Evolutionary conservation across 2,113 vertebrate genomes (phyloP).

Genomic region (Atherinomorus stipes): DNA sequence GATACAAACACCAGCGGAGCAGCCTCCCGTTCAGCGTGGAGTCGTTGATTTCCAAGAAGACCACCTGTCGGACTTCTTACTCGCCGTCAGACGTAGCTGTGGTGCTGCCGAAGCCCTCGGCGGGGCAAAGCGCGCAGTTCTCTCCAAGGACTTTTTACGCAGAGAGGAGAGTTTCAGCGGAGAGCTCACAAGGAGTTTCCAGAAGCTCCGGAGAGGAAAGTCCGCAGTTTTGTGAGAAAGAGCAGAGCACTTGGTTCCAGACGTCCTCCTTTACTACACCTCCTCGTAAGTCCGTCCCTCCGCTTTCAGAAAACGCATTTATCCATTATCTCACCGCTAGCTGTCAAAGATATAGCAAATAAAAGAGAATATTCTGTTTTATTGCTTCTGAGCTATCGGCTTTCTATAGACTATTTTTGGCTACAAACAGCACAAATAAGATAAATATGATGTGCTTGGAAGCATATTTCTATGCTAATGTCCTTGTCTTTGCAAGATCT

Average conservation of each 20-base stretch:
- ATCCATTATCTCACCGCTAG: neutral
- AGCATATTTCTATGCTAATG: no score
- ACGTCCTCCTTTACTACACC: constrained; percentile 78
- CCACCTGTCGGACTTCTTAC: constrained; percentile 78
- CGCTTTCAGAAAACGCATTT: neutral
- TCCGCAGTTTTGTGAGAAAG: constrained; percentile 78
- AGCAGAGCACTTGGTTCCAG: constrained; percentile 81
- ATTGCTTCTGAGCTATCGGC: no score
- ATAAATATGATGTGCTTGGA: no score
- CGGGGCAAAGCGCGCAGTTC: constrained; percentile 60
- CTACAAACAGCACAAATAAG: no score
- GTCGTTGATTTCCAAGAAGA: constrained; percentile 84
- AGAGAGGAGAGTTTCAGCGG: constrained; percentile 68
- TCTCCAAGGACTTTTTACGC: constrained; percentile 80
- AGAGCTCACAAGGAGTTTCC: constrained; percentile 71
- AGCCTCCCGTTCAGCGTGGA: constrained; percentile 87
- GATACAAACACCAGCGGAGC: constrained; percentile 75
- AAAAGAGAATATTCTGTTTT: neutral
- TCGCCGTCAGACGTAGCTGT: constrained; percentile 57
- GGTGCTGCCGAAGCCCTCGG: constrained; percentile 57
- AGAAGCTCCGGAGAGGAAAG: constrained; percentile 70
- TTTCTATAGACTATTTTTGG: neutral
- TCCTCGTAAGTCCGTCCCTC: constrained; percentile 78
- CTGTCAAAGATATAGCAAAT: neutral
- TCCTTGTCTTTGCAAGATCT: neutral